Base-by-base conservation (phyloP, 2,888 invertebrate species). In the Acronicta aceris region DNA sequence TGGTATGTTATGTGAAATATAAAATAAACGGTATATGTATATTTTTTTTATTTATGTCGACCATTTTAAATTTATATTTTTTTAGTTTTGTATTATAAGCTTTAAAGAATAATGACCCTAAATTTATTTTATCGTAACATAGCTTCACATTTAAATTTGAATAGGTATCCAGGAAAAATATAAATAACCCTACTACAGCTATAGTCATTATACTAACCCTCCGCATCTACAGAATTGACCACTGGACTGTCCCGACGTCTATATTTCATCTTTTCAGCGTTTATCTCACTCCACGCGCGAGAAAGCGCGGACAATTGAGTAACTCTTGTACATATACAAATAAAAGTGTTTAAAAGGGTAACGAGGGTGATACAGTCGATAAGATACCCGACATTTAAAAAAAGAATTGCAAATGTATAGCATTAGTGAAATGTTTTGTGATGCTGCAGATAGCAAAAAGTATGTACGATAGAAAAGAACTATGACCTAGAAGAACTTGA, bases 181-280 rank as follows among this genome's bases (percentile, higher is more conserved):
- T 40, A 61, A 81, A 80, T 74, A 81, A 59, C 62, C 73, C 71
- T 72, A 74, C 65, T 71, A 61, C 21, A 47, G 53, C 55, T 17
- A 38, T 46, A 17, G 25, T 54, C 30, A 58, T 12, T 41, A 13
- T 54, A n/a, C n/a, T n/a, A 42, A 59, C 63, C 70, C 64, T 64
- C 59, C 53, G 33, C 55, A 51, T 59, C 63, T 42, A 59, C 53
- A 50, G 62, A 81, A 84, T 81, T 84, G 86, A 83, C 85, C 86
- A 81, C 59, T 78, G 81, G 82, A 74, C 82, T 82, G 82, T 81
- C 81, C 82, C 81, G 79, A 72, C 79, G 79, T 74, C 81, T 84
- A 89, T 91, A 90, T 88, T 87, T 91, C 89, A 90, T 91, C 88
- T 87, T 89, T 91, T 90, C 89, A 91, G 80, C 84, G 86, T 89